Evolutionary conservation across 1,140 invertebrate species (phyloP).

Genomic region (Frieseomelitta varia): DNA sequence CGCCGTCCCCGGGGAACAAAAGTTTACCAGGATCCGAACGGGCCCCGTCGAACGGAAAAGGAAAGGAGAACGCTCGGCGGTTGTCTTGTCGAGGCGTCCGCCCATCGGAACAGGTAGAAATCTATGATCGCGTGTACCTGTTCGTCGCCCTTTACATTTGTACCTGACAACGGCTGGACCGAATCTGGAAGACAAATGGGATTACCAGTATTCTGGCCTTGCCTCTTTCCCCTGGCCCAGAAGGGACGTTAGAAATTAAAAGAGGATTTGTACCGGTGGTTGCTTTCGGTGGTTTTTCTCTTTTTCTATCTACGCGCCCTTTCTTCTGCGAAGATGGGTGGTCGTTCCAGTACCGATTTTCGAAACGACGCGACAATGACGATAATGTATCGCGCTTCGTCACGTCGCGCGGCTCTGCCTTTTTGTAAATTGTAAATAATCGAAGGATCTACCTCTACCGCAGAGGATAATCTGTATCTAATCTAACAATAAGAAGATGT

Average conservation of each 20-base stretch:
- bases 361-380: not conserved
- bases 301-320: not conserved
- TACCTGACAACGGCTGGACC: constrained; percentile 61
- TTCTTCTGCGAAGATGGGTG: not conserved
- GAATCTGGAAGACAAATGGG: constrained; percentile 64
- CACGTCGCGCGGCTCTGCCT: not conserved
- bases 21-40: not conserved
- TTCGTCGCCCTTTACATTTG: constrained; percentile 51
- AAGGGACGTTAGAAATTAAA: constrained; percentile 59
- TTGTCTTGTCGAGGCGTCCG: constrained; percentile 48
- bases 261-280: constrained; percentile 59
- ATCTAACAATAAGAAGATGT: constrained; percentile 4
- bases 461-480: constrained; percentile 1
- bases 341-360: constrained; percentile 25
- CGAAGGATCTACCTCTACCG: not conserved
- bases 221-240: constrained; percentile 29
- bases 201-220: constrained; percentile 40
- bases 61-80: constrained; percentile 14
- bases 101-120: constrained; percentile 54
- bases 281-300: constrained; percentile 3
- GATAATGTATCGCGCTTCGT: not conserved
- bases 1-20: constrained; percentile 13
- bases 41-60: constrained; percentile 2
- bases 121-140: constrained; percentile 56
- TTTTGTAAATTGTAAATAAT: constrained; percentile 22